Evolutionary conservation across 2,888 invertebrate species (phyloP), one percentile per base, ranked within the genome.

Genomic region (Tineola bisselliella): DNA sequence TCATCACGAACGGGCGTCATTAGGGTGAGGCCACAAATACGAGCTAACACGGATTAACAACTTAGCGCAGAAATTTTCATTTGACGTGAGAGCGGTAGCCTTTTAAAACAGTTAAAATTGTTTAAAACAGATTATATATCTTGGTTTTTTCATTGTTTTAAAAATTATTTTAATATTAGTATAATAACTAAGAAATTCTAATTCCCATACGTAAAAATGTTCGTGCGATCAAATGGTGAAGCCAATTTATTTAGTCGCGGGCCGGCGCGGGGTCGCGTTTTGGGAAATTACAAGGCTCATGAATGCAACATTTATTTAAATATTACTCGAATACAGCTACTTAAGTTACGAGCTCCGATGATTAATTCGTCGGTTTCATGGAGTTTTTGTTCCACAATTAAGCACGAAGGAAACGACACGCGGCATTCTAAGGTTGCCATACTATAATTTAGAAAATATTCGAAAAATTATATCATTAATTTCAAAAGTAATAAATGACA

Each of bases 341-440:
- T 75, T 70, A 74, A 74, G 72, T 67, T 67, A 71, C 66, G 66
- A 68, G 66, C 66, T 67, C 66, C 67, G 70, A 75, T 82, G 83
- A 84, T 84, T 84, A 80, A 84, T 83, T 79, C 74, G 76, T 74
- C 72, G 75, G 75, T 76, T 81, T 76, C 79, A 79, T 78, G 78
- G 73, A 77, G 75, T 77, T 84, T 83, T 83, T 82, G 82, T 84
- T 77, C 68, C 75, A 79, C 78, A 83, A 83, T 84, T 79, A 84
- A 75, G 72, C 67, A 67, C 64, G 68, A 71, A 43, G 44, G 59
- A 13, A 64, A 68, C 62, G 65, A 64, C 73, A 70, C 74, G 75
- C 73, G 64, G 62, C 67, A 66, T 15, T 58, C 56, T 19, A 44
- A 13, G 25, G 48, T 15, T 15, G 10, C 48, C 48, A 17, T 8